Evolutionary conservation across 2,113 vertebrate species (phyloP).

Genomic region (Nansenia antarctica): DNA sequence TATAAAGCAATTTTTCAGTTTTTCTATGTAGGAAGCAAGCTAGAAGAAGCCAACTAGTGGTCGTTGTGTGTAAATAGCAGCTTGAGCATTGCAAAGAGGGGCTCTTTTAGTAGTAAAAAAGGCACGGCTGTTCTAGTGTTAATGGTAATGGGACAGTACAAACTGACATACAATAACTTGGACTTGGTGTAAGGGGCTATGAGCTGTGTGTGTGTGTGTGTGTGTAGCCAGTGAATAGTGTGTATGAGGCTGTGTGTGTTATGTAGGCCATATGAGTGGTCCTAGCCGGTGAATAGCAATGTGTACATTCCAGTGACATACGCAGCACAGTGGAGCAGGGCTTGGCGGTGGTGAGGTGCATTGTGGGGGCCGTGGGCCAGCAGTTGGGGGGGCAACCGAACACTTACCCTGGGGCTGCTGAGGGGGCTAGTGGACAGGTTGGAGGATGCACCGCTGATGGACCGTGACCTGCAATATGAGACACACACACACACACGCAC

Average conservation of each 20-base stretch:
- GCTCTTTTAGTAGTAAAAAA: no score
- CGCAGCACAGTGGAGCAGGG: slow-evolving; percentile 32
- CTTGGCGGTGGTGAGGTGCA: slow-evolving; percentile 31
- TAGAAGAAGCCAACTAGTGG: no score
- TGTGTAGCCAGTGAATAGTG: not conserved
- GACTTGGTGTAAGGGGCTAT: not conserved
- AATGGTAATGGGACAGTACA: no score
- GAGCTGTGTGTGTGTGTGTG: not conserved
- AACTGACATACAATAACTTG: no score
- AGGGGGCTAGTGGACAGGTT: slow-evolving; percentile 96
- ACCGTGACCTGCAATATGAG: slow-evolving; percentile 88
- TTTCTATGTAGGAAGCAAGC: no score
- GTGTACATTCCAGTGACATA: slow-evolving; percentile 1
- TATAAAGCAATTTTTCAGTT: no score
- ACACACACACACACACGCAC: slow-evolving; percentile 11
- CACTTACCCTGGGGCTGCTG: slow-evolving; percentile 98
- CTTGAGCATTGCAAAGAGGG: no score
- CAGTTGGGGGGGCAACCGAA: slow-evolving; percentile 58
- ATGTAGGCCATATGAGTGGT: slow-evolving; percentile 24
- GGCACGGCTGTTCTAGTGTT: no score
- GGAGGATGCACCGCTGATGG: slow-evolving; percentile 96
- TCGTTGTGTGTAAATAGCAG: no score
- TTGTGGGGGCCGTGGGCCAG: slow-evolving; percentile 42
- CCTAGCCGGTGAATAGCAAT: slow-evolving; percentile 14
- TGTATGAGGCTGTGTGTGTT: not conserved